Conservation (phyloP, 23 tunicate species). For the Ciona savignyi region DNA sequence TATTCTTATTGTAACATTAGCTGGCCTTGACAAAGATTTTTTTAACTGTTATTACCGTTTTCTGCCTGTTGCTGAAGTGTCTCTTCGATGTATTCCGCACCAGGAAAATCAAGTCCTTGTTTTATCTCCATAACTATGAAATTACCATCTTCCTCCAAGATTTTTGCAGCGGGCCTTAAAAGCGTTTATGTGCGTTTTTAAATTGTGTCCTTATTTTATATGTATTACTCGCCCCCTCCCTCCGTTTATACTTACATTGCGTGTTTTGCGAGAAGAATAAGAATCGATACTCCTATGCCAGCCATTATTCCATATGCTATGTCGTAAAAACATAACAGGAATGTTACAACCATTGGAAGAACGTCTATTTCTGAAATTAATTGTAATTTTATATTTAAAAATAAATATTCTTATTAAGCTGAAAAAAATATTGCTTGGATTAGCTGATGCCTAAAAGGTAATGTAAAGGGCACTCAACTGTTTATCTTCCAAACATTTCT, state of each 20-base stretch:
- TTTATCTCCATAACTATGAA: conserved; percentile 13
- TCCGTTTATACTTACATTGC: conserved; percentile 27
- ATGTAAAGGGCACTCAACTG: conserved; percentile 41
- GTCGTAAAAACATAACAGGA: conserved; percentile 75
- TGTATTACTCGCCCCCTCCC: too few species aligned
- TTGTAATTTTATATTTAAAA: too few species aligned
- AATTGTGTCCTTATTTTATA: too few species aligned
- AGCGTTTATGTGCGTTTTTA: too few species aligned
- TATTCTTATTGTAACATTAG: too few species aligned
- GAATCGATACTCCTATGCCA: conserved; percentile 51
- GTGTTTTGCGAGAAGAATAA: conserved; percentile 50
- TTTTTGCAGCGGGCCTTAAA: conserved; percentile 48
- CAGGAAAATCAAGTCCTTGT: conserved; percentile 68
- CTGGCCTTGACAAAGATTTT: too few species aligned
- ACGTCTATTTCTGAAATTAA: conserved; percentile 42
- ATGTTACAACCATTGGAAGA: conserved; percentile 50
- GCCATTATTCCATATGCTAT: conserved; percentile 85
- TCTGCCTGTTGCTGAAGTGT: conserved; percentile 34
- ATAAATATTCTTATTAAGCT: too few species aligned
- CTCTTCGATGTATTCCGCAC: conserved; percentile 68
- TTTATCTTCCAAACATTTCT: conserved; percentile 41
- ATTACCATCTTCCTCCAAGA: conserved; percentile 3
- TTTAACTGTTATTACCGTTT: conserved; percentile 33
- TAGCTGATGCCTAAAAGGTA: conserved; percentile 54
- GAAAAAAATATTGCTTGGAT: conserved; percentile 44